These are phyloP conservation scores for Meda fulgida DNA, from an alignment of 2,797 vertebrate genomes.

Conservation along the genomic window DNA sequence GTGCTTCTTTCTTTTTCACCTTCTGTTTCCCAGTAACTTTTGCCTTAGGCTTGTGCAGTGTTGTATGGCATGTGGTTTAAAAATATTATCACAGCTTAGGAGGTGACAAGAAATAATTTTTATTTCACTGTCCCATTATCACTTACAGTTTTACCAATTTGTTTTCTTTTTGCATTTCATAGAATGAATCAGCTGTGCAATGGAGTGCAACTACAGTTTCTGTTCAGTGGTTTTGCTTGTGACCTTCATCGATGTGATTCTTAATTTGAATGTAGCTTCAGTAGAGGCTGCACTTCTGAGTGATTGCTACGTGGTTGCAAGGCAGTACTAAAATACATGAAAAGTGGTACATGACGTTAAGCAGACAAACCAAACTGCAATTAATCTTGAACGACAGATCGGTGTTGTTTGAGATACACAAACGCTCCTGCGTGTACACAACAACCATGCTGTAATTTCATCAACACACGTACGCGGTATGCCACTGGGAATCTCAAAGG, in stretches of 20 bases:
- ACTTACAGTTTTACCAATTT: too few species aligned
- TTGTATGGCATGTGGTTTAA: too few species aligned
- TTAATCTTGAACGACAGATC: background rate
- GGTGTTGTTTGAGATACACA: background rate
- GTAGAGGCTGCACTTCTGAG: background rate
- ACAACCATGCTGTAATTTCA: conserved; percentile 15
- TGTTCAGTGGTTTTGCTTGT: background rate
- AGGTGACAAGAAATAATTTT: too few species aligned
- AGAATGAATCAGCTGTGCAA: background rate
- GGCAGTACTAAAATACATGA: background rate
- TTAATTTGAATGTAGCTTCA: conserved; percentile 8
- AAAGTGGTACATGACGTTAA: background rate
- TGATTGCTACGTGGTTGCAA: background rate
- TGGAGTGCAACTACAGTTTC: background rate
- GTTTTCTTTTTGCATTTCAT: background rate
- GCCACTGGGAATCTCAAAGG: conserved; percentile 23
- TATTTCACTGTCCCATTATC: too few species aligned
- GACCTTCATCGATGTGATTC: background rate
- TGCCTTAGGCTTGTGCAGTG: too few species aligned
- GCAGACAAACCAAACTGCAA: conserved; percentile 5
- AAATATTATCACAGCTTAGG: too few species aligned
- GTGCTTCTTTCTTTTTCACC: too few species aligned
- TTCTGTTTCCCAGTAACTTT: too few species aligned
- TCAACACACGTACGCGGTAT: background rate
- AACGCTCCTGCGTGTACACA: background rate